Conservation (phyloP, 2,888 invertebrate species). For the Lasius platythorax region DNA sequence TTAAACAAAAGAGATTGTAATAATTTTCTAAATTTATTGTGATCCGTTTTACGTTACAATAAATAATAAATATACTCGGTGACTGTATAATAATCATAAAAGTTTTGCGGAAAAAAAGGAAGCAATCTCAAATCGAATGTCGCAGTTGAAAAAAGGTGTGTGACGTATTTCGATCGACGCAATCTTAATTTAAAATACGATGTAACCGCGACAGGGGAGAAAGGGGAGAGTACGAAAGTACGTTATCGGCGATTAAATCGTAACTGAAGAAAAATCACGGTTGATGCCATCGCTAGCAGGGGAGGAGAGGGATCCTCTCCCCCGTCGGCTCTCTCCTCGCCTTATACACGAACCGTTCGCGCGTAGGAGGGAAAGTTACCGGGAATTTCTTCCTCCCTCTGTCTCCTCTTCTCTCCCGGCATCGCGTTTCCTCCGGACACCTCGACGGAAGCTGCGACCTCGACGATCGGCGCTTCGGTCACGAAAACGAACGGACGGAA, state of each 20-base stretch:
- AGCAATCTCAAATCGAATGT: conserved; percentile 7
- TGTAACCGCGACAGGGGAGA: not conserved
- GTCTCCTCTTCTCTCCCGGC: not conserved
- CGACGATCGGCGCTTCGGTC: conserved; percentile 61
- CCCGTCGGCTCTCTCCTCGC: not conserved
- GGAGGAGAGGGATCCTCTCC: not conserved
- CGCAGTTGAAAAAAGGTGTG: not conserved
- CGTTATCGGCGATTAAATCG: not conserved
- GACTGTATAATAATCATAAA: not conserved
- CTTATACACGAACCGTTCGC: conserved; percentile 48
- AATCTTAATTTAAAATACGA: not conserved
- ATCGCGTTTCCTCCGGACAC: conserved; percentile 21
- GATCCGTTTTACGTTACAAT: not conserved
- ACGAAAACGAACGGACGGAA: conserved; percentile 51
- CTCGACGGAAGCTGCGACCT: conserved; percentile 59
- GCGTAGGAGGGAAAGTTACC: conserved; percentile 84
- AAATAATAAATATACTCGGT: not conserved
- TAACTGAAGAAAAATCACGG: conserved; percentile 15
- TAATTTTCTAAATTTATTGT: not conserved
- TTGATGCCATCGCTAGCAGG: conserved; percentile 41
- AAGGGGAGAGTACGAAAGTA: not conserved
- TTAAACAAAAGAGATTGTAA: conserved; percentile 1
- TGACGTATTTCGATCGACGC: not conserved
- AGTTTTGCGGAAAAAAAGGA: conserved; percentile 18
- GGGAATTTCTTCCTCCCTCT: conserved; percentile 40